These are phyloP conservation scores for Coracias cyanogaster DNA, from an alignment of 2,797 vertebrate species.

Conservation along the genomic window DNA sequence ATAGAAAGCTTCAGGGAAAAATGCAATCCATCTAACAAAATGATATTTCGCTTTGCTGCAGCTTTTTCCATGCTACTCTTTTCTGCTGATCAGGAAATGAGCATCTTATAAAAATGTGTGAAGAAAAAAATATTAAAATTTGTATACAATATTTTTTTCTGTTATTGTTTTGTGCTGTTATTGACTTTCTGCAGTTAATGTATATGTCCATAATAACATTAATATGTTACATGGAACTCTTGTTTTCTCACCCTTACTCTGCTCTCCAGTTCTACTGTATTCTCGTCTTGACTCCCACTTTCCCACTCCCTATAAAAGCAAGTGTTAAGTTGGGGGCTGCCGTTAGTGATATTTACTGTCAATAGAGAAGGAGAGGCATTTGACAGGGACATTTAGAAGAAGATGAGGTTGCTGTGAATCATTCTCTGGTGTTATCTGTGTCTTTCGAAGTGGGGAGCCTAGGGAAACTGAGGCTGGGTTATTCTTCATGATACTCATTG, in stretches of 20 bases:
- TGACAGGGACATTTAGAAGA: neutral
- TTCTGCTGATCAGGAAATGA: neutral
- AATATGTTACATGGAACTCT: neutral
- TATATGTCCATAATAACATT: neutral
- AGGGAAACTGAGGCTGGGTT: neutral
- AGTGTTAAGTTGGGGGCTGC: neutral
- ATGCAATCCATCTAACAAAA: conserved; percentile 14
- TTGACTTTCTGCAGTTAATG: neutral
- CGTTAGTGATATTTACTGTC: neutral
- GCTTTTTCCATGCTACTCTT: neutral
- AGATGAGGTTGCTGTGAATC: neutral
- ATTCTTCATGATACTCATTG: neutral
- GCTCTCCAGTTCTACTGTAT: neutral
- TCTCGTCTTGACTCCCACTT: neutral
- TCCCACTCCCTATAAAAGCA: neutral
- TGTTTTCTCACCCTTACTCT: neutral
- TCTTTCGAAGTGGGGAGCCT: neutral
- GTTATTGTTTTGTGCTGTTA: neutral
- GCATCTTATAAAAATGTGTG: neutral
- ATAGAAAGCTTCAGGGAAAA: conserved; percentile 71
- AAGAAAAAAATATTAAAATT: neutral
- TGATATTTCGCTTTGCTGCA: neutral
- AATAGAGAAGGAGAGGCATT: neutral
- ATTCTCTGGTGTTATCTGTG: neutral
- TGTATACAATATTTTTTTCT: neutral